Base-by-base conservation (phyloP, 2,797 vertebrate species). In the Bovichtus variegatus region DNA sequence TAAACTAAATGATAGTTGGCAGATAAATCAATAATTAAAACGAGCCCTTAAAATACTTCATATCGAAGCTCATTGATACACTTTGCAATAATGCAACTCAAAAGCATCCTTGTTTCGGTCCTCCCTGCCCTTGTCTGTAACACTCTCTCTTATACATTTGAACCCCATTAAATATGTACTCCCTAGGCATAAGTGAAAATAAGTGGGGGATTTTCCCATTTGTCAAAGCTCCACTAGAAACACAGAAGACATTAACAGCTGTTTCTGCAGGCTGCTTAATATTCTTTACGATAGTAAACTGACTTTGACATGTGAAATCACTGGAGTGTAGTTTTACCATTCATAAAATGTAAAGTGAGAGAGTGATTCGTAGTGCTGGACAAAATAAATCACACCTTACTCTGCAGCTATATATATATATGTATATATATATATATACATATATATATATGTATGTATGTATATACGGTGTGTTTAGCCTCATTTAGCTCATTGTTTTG, bases 261-360 rank as follows among this genome's bases (percentile, higher is more conserved):
- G 31, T 43, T 67, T 66, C 23, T 43, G n/a, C 36, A 15, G 34
- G 16, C 25, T 23, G 23, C 31, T 11, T 59, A 59, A 59, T 62
- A 21, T 40, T 64, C 21, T 11, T 53, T 5, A 4, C 67, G 16
- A 63, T 40, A 69, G 13, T 57, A 44, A 58, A 63, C 18, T 61
- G 25, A 68, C 31, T 67, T 11, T 60, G 43, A 57, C 44, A 15
- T 11, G 65, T 53, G 21, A 36, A 62, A 38, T 38, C 41, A 23
- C 5, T 25, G 13, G 46, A 2, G 38, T 47, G 53, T 23, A 2
- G 5, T 23, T 71, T 53, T 23, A 40, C 9, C 23, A 15, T 64
- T 38, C 29, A 53, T 44, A 31, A 72, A 64, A 36, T 50, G 18
- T 58, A 15, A 27, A 40, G 18, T 18, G 53, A 29, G 15, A 59